These are phyloP conservation scores for Torymus tubicola DNA, from an alignment of 2,888 invertebrate species.

Conservation along the genomic window DNA sequence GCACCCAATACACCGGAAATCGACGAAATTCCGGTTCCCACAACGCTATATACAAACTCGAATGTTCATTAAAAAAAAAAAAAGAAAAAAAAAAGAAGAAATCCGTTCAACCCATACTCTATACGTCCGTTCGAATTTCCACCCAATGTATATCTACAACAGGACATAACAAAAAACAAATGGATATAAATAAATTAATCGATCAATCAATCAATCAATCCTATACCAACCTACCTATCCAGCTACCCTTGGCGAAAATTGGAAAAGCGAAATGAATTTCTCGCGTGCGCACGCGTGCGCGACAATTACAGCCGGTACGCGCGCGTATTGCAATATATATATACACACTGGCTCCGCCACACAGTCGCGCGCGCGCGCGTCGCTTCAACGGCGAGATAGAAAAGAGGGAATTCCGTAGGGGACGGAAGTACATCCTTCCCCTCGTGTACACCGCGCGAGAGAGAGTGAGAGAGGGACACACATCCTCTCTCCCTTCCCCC, in stretches of 20 bases:
- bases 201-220: slow-evolving; percentile 32
- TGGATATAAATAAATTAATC: slow-evolving; percentile 44
- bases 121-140: neutral
- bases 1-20: too few relatives aligned
- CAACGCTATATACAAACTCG: too few relatives aligned
- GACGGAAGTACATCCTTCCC: slow-evolving; percentile 74
- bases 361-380: slow-evolving; percentile 6
- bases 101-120: neutral
- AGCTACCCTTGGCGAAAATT: slow-evolving; percentile 13
- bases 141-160: neutral
- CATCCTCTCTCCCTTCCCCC: slow-evolving; percentile 23
- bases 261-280: slow-evolving; percentile 44
- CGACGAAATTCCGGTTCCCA: too few relatives aligned
- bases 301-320: slow-evolving; percentile 26
- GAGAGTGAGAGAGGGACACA: neutral
- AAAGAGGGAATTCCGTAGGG: slow-evolving; percentile 66
- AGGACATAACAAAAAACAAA: slow-evolving; percentile 32
- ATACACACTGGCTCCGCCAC: neutral
- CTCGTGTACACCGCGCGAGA: slow-evolving; percentile 58
- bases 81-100: neutral
- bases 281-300: neutral
- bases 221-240: neutral
- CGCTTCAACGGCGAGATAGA: slow-evolving; percentile 63
- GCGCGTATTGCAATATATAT: neutral
- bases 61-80: neutral